Evolutionary conservation across 2,888 invertebrate species (phyloP).

Genomic region (Heteropelma amictum): DNA sequence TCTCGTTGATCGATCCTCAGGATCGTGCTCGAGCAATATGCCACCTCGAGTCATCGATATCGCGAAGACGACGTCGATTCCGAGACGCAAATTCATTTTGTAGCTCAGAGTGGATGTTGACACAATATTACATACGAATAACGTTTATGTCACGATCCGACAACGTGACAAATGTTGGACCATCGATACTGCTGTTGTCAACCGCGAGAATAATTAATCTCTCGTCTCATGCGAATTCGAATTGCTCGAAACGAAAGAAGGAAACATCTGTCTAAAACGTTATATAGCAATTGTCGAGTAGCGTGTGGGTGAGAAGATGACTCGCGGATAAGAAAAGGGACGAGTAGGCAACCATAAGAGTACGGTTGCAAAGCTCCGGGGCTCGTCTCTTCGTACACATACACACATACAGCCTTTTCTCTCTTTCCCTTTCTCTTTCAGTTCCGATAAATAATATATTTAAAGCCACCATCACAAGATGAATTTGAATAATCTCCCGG

Average conservation of each 20-base stretch:
- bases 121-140: not conserved
- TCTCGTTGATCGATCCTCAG: no score
- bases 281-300: conserved; percentile 47
- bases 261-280: conserved; percentile 24
- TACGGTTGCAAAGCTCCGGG: conserved; percentile 58
- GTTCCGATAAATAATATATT: conserved; percentile 68
- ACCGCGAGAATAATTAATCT: conserved; percentile 10
- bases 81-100: not conserved
- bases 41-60: not conserved
- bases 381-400: conserved; percentile 20
- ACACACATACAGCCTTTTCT: no score
- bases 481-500: conserved; percentile 76
- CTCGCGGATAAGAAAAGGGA: conserved; percentile 60
- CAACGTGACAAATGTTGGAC: conserved; percentile 3
- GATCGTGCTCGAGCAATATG: no score
- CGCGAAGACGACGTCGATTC: not conserved
- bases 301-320: conserved; percentile 53
- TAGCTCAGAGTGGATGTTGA: not conserved
- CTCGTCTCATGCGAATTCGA: not conserved
- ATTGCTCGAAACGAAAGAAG: conserved; percentile 11
- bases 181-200: conserved; percentile 15
- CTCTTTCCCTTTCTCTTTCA: conserved; percentile 27
- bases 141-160: not conserved
- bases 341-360: conserved; percentile 46
- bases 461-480: conserved; percentile 69